Evolutionary conservation across 2,113 vertebrate genomes (phyloP).

Genomic region (Carassius gibelio): DNA sequence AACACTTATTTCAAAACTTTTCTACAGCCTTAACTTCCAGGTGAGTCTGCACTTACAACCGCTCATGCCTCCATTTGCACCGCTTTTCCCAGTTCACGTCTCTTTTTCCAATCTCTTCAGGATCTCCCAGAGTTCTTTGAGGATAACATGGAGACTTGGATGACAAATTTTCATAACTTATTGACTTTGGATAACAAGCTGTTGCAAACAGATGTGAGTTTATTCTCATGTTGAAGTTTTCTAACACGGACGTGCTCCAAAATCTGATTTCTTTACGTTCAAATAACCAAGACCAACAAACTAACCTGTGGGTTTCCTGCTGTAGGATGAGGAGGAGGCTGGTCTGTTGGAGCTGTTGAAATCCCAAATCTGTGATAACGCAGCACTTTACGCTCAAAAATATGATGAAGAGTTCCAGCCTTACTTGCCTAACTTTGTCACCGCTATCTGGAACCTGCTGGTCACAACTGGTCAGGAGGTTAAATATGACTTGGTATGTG

Average conservation of each 20-base stretch:
- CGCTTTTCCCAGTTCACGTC: not conserved
- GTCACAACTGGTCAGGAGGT: slow-evolving; percentile 97
- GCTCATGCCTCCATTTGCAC: not conserved
- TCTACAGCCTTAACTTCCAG: slow-evolving; percentile 99
- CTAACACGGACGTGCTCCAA: not conserved
- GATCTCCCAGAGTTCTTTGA: slow-evolving; percentile 99
- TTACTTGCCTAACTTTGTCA: slow-evolving; percentile 94
- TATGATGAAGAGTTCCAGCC: slow-evolving; percentile 98
- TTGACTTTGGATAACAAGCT: slow-evolving; percentile 98
- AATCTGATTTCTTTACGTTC: not conserved
- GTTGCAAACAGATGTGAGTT: slow-evolving; percentile 93
- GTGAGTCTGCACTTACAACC: slow-evolving; percentile 67
- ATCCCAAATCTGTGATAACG: slow-evolving; percentile 98
- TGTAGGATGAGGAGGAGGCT: slow-evolving; percentile 96
- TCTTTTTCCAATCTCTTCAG: slow-evolving; percentile 68
- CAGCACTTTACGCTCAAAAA: slow-evolving; percentile 96
- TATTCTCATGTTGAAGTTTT: not conserved
- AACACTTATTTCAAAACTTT: slow-evolving; percentile 94
- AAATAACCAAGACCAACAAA: not conserved
- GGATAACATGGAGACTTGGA: slow-evolving; percentile 99
- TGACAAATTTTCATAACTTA: slow-evolving; percentile 95
- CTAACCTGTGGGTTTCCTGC: not conserved
- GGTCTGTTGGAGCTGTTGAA: slow-evolving; percentile 95
- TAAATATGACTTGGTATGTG: slow-evolving; percentile 95
- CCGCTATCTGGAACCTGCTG: slow-evolving; percentile 96